These are phyloP conservation scores for Chrysocyon brachyurus DNA, from an alignment of 2,797 vertebrate species.

Conservation along the genomic window DNA sequence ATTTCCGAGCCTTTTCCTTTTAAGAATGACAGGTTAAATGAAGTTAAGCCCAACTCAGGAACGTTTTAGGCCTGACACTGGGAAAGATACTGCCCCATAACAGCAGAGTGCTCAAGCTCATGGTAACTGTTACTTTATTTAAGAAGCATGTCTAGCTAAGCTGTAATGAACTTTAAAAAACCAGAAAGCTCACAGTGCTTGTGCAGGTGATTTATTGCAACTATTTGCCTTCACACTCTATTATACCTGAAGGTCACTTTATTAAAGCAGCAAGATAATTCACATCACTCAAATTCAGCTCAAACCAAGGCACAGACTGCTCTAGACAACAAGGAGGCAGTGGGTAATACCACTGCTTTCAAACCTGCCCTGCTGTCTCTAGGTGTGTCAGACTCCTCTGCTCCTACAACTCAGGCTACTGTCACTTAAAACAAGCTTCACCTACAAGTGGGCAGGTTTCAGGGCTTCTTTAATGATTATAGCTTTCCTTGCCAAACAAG, in stretches of 20 bases:
- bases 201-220: constrained; percentile 85
- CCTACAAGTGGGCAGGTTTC: background rate
- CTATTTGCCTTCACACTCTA: constrained; percentile 83
- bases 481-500: constrained; percentile 44
- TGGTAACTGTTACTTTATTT: background rate
- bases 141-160: background rate
- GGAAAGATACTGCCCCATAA: background rate
- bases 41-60: background rate
- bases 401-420: background rate
- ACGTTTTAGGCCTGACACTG: background rate
- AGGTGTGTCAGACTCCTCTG: background rate
- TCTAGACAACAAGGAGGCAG: background rate
- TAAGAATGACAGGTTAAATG: constrained; percentile 14
- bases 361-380: background rate
- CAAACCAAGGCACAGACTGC: constrained; percentile 82
- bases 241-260: constrained; percentile 85
- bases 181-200: constrained; percentile 37
- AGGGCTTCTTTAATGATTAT: background rate
- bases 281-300: constrained; percentile 85
- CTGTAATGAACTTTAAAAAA: constrained; percentile 60
- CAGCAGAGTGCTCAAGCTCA: background rate
- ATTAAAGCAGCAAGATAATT: constrained; percentile 86
- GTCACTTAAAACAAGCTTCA: background rate
- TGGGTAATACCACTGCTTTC: background rate
- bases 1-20: background rate